Percentiles rank a stretch among this genome's conserved stretches.
Conservation (phyloP, 2,113 vertebrate species). For the Anolis carolinensis region DNA sequence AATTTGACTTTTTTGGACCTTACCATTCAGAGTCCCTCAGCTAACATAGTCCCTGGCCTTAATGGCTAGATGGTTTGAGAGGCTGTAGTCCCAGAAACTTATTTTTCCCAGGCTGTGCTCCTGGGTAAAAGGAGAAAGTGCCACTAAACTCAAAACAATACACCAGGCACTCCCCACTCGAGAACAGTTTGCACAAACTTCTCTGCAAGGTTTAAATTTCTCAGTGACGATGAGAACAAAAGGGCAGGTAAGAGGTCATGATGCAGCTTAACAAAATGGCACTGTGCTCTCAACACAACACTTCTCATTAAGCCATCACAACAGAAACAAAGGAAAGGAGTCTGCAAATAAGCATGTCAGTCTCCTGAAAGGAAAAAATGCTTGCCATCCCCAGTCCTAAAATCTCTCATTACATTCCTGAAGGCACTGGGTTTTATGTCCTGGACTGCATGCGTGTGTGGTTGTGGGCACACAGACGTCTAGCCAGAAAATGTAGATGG, state of each 20-base stretch:
- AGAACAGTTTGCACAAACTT: not conserved
- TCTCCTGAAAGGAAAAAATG: too few relatives aligned
- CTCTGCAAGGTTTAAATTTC: not conserved
- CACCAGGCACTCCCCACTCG: not conserved
- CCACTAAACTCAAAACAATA: not conserved
- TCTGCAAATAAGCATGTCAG: not conserved
- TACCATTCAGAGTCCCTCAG: too few relatives aligned
- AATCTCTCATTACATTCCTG: not conserved
- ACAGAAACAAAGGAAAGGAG: not conserved
- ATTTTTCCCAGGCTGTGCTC: not conserved
- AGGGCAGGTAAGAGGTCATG: not conserved
- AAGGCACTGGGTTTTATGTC: not conserved
- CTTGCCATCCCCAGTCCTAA: not conserved
- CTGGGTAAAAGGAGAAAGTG: not conserved
- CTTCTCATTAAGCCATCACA: not conserved
- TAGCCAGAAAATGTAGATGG: not conserved
- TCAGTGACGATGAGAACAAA: conserved; percentile 1
- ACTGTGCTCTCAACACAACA: not conserved
- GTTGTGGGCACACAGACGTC: not conserved
- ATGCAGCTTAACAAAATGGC: not conserved
- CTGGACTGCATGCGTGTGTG: not conserved
- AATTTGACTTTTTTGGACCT: too few relatives aligned
- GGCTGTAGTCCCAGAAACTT: too few relatives aligned
- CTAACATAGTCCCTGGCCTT: too few relatives aligned
- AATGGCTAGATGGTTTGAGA: too few relatives aligned